Conservation (phyloP, 2,797 vertebrate genomes). For the Trichosurus vulpecula region DNA sequence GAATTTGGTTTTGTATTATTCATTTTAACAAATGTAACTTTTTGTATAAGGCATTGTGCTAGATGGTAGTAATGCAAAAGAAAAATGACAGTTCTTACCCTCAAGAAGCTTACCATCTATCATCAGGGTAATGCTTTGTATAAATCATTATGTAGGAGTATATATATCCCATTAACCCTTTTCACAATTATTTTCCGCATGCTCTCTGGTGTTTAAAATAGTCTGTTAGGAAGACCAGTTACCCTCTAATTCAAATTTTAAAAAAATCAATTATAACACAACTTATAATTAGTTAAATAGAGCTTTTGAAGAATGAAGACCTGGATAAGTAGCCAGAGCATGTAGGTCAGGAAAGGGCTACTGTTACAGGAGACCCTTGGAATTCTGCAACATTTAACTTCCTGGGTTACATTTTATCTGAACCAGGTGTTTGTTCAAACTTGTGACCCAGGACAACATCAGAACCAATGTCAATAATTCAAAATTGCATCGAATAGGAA, state of each 20-base stretch:
- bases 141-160: neutral
- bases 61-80: neutral
- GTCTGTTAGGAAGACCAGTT: neutral
- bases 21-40: neutral
- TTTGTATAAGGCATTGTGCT: neutral
- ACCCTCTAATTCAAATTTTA: neutral
- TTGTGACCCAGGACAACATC: constrained; percentile 27
- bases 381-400: constrained; percentile 8
- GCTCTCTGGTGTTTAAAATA: neutral
- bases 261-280: neutral
- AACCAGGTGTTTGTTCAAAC: neutral
- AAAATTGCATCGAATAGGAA: constrained; percentile 46
- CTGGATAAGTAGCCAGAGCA: neutral
- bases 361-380: neutral
- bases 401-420: constrained; percentile 20
- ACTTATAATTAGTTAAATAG: neutral
- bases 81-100: neutral
- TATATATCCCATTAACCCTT: neutral
- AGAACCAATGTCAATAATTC: constrained; percentile 42
- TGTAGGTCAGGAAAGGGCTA: neutral
- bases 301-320: neutral
- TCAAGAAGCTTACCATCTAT: neutral
- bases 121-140: neutral
- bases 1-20: neutral
- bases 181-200: neutral